A percentile compares a stretch with the other conserved stretches of the same genome.
phyloP scores from a whole-genome alignment of 2,797 vertebrate species.

The Chloroceryle amazona region DNA sequence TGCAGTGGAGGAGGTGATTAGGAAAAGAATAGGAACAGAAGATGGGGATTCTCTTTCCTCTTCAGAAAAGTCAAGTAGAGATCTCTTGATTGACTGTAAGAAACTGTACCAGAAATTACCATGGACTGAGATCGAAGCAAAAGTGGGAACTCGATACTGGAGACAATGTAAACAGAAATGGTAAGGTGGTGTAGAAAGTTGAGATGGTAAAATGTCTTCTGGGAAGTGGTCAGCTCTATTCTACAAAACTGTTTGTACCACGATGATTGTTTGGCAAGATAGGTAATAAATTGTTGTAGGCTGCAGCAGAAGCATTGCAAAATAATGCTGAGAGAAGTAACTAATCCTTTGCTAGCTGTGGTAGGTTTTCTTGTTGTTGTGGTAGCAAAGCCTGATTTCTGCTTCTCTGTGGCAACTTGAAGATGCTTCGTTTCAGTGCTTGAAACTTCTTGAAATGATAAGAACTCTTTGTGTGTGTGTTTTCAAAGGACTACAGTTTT shows the following conservation, averaged over 20 bases:
- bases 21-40: background rate
- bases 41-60: background rate
- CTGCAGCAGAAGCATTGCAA: background rate
- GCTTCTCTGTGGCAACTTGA: background rate
- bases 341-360: background rate
- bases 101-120: slow-evolving; percentile 73
- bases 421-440: background rate
- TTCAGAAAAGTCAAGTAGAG: background rate
- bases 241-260: background rate
- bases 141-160: slow-evolving; percentile 81
- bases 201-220: background rate
- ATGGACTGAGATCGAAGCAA: slow-evolving; percentile 78
- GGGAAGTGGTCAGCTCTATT: background rate
- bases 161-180: slow-evolving; percentile 84
- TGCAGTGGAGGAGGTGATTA: slow-evolving; percentile 71
- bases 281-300: background rate
- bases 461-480: background rate
- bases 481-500: slow-evolving; percentile 74
- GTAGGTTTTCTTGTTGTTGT: background rate
- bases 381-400: background rate
- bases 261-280: background rate
- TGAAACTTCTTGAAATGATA: background rate
- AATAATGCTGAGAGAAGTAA: background rate
- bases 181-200: slow-evolving; percentile 47
- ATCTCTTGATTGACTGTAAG: slow-evolving; percentile 38